Base-by-base conservation (phyloP, 2,888 invertebrate species). In the Acrobasis suavella region DNA sequence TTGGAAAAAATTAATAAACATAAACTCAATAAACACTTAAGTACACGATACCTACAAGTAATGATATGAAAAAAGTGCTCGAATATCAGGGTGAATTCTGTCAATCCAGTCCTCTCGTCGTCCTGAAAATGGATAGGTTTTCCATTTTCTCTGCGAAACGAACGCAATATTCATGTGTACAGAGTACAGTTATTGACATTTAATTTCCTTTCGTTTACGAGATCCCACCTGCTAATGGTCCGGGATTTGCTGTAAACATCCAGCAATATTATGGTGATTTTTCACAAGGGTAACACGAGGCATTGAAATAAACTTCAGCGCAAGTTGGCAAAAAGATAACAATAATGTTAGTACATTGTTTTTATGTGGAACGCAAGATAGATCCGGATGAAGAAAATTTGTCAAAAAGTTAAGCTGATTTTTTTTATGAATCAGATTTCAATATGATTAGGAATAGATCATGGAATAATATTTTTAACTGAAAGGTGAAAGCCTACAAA, bases 151-250 rank as follows among this genome's bases (percentile, higher is more conserved):
- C 14, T 9, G 32, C 9, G 52, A 22, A 51, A 14, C 16, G 37
- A 12, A 12, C n/a, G 37, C 37, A 54, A 38, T 54, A 37, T 37
- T 37, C 38, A 9, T n/a, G 32, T 54, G 32, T 52, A 22, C 37
- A 37, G n/a, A 38, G 14, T 37, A 37, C 7, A 54, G 54, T n/a
- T 54, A 52, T 17, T 54, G 54, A 54, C 54, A 54, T 54, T 54
- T 54, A 54, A 54, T 54, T 54, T 54, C 54, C 54, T 54, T 37
- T 38, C n/a, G 54, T 46, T 46, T 46, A 46, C 46, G 46, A 46
- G 46, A 46, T 46, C n/a, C 46, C 46, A 46, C 46, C 46, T 46
- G n/a, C 46, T 46, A 46, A 46, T 46, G 46, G 46, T 46, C 46
- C 46, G 46, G 46, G 46, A 46, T 46, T 46, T 46, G 46, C n/a